Evolutionary conservation across 2,113 vertebrate genomes (phyloP).

Genomic region (Polypterus senegalus): DNA sequence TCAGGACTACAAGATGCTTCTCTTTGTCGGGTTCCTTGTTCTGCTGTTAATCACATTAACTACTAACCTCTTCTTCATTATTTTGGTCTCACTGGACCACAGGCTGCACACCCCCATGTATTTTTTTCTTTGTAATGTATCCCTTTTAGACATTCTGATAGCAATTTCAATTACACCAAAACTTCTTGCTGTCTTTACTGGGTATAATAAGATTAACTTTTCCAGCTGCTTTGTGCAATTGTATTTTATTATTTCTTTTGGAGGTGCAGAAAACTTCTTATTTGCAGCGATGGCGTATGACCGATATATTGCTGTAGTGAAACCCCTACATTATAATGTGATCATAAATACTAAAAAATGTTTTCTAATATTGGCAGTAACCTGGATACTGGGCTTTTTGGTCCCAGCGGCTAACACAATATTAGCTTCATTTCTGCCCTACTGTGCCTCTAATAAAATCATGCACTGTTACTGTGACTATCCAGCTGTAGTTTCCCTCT

Average conservation of each 20-base stretch:
- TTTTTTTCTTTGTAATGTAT: too few relatives aligned
- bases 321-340: slow-evolving; percentile 15
- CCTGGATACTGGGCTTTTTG: background rate
- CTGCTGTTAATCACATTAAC: slow-evolving; percentile 19
- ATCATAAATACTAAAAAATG: slow-evolving; percentile 13
- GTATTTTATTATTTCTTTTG: slow-evolving; percentile 21
- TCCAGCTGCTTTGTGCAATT: slow-evolving; percentile 17
- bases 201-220: slow-evolving; percentile 14
- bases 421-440: too few relatives aligned
- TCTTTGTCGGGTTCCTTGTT: slow-evolving; percentile 23
- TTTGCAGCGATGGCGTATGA: slow-evolving; percentile 25
- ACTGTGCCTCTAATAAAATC: background rate
- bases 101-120: slow-evolving; percentile 24
- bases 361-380: background rate
- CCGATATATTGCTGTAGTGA: slow-evolving; percentile 15
- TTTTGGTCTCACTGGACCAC: slow-evolving; percentile 13
- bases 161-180: slow-evolving; percentile 21
- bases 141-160: slow-evolving; percentile 27
- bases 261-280: slow-evolving; percentile 18
- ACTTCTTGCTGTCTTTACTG: slow-evolving; percentile 18
- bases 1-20: slow-evolving; percentile 14
- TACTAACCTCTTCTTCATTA: slow-evolving; percentile 17
- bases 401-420: too few relatives aligned
- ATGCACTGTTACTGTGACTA: background rate
- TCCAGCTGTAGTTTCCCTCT: background rate